Conservation (phyloP, 2,113 vertebrate species). For the rat (Rattus norvegicus) region GRCr8 NC_086032.1:75296501-75297000, state of each 20-base stretch:
- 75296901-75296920: background rate
- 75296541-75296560: background rate
- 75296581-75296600: background rate
- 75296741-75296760: no score
- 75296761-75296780: no score
- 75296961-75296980: background rate
- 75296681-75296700: background rate
- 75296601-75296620: background rate
- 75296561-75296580: background rate
- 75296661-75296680: background rate
- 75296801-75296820: background rate
- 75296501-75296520: background rate
- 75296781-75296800: rapidly evolving
- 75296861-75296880: background rate
- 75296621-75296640: background rate
- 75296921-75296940: background rate
- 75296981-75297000: background rate
- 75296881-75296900: background rate
- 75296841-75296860: no score
- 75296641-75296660: background rate
- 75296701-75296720: background rate
- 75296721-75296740: background rate
- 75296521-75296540: background rate
- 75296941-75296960: background rate
- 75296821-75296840: background rate